These are phyloP conservation scores for Sigmodon hispidus DNA, from an alignment of 2,113 vertebrate genomes.

Conservation along the genomic window DNA sequence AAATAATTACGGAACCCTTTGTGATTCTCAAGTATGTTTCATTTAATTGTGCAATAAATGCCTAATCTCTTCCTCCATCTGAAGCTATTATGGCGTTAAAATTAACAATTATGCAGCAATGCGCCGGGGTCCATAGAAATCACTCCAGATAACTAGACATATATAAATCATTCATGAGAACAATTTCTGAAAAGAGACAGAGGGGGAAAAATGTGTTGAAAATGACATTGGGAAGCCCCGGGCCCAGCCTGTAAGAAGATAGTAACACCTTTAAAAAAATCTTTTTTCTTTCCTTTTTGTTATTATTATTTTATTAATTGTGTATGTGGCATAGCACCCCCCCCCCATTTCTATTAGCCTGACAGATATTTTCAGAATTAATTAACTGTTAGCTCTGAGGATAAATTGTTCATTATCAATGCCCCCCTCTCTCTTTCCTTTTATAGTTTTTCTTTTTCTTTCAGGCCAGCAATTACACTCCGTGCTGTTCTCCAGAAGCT, in stretches of 20 bases:
- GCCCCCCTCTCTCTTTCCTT: conserved; percentile 83
- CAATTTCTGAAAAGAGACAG: conserved; percentile 94
- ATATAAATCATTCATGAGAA: conserved; percentile 99
- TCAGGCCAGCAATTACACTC: conserved; percentile 89
- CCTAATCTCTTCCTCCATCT: conserved; percentile 99
- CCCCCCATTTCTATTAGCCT: conserved; percentile 83
- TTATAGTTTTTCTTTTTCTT: conserved; percentile 86
- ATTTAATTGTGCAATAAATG: conserved; percentile 99
- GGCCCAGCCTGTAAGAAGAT: conserved; percentile 89
- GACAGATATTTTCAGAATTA: conserved; percentile 93
- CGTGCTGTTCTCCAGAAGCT: conserved; percentile 86
- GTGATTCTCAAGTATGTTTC: conserved; percentile 99
- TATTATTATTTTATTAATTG: conserved; percentile 90
- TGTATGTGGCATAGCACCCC: conserved; percentile 81
- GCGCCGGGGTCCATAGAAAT: conserved; percentile 99
- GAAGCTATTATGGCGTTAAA: conserved; percentile 99
- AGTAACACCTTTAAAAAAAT: conserved; percentile 89
- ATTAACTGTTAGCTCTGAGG: conserved; percentile 92
- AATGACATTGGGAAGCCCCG: conserved; percentile 93
- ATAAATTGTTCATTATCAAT: conserved; percentile 91
- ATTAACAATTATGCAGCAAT: conserved; percentile 99
- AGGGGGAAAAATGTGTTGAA: conserved; percentile 89
- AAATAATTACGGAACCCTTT: conserved; percentile 99
- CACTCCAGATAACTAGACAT: conserved; percentile 99
- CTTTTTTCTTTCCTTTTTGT: conserved; percentile 83